These are phyloP conservation scores for Ooceraea biroi DNA, from an alignment of 1,140 invertebrate species.

Conservation along the genomic window DNA sequence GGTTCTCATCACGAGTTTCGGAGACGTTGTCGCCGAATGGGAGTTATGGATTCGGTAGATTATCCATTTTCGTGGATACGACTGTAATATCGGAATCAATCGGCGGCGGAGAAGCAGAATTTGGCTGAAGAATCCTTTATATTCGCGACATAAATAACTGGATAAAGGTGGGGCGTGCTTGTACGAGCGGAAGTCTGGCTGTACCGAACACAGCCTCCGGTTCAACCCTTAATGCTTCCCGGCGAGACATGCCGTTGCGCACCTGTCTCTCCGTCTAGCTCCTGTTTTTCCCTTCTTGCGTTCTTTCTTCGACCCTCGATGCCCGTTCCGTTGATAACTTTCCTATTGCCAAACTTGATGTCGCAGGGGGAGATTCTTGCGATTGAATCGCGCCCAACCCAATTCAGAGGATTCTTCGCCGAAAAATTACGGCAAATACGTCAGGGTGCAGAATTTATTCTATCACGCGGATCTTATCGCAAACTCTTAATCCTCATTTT, in stretches of 20 bases:
- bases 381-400: conserved; percentile 74
- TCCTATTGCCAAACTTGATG: conserved; percentile 85
- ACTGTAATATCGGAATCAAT: conserved; percentile 77
- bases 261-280: conserved; percentile 51
- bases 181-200: conserved; percentile 71
- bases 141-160: conserved; percentile 82
- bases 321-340: conserved; percentile 74
- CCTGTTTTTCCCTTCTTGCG: conserved; percentile 32
- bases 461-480: not conserved
- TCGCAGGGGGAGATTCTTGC: conserved; percentile 74
- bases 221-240: conserved; percentile 83
- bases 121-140: conserved; percentile 72
- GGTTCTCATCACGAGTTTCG: conserved; percentile 15
- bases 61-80: conserved; percentile 64
- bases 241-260: conserved; percentile 74
- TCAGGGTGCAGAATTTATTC: conserved; percentile 6
- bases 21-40: conserved; percentile 36
- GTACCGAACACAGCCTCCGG: conserved; percentile 70
- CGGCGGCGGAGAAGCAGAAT: conserved; percentile 64
- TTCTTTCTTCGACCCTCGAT: not conserved
- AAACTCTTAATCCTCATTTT: not conserved
- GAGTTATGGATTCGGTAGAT: conserved; percentile 68
- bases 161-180: conserved; percentile 75
- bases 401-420: conserved; percentile 24
- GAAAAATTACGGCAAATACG: not conserved